phyloP scores from a whole-genome alignment of 2,113 vertebrate genomes.

The Otocyon megalotis region DNA sequence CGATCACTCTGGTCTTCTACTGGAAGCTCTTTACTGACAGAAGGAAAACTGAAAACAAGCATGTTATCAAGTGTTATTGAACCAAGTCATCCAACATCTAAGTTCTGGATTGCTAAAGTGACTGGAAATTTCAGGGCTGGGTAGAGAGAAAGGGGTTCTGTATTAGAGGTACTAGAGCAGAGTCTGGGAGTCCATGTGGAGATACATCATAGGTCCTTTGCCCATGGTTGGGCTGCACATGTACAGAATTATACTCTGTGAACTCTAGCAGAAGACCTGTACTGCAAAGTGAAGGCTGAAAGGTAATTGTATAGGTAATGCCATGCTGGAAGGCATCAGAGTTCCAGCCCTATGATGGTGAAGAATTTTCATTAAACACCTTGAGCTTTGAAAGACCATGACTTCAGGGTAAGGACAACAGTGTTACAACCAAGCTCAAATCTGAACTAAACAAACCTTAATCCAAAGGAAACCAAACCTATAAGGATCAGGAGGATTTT shows the following conservation, averaged over 20 bases:
- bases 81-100: neutral
- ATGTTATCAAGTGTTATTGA: neutral
- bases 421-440: neutral
- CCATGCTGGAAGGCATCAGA: neutral
- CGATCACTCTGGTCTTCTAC: neutral
- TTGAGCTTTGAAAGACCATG: neutral
- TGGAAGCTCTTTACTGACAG: neutral
- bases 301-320: fast-evolving
- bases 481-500: neutral
- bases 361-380: neutral
- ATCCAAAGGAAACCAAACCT: neutral
- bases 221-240: neutral
- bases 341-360: neutral
- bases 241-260: neutral
- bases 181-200: neutral
- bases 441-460: neutral
- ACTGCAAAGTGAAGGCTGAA: neutral
- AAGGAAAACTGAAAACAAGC: neutral
- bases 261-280: neutral
- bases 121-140: neutral
- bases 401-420: neutral
- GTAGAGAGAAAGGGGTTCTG: neutral
- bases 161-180: neutral
- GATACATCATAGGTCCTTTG: fast-evolving
- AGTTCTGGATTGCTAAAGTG: neutral